Evolutionary conservation across 1,140 invertebrate species (phyloP).

Genomic region (Portunus trituberculatus): DNA sequence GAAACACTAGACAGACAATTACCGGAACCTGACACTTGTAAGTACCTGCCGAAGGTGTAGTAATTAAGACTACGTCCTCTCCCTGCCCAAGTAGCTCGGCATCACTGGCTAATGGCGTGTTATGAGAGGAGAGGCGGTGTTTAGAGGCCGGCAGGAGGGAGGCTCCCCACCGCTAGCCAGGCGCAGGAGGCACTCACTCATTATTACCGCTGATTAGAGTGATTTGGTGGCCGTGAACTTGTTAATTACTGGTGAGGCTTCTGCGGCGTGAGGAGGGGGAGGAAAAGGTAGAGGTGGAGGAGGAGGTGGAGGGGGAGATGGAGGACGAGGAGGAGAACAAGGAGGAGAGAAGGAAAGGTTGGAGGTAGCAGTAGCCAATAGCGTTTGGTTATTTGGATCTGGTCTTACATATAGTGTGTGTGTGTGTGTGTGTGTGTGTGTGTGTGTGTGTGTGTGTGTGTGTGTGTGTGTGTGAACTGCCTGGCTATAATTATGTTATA

Average conservation of each 20-base stretch:
- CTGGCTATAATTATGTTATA: too few relatives aligned
- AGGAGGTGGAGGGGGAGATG: too few relatives aligned
- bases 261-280: not conserved
- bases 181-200: not conserved
- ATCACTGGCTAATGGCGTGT: not conserved
- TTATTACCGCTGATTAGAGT: not conserved
- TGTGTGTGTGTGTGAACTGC: not conserved
- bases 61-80: not conserved
- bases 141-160: not conserved
- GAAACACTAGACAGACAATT: constrained; percentile 13
- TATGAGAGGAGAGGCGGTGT: not conserved
- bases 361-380: too few relatives aligned
- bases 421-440: constrained; percentile 3
- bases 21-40: not conserved
- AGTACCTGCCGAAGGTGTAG: not conserved
- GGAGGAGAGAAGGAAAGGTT: too few relatives aligned
- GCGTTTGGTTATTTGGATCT: too few relatives aligned
- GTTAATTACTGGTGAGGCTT: not conserved
- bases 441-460: constrained; percentile 17
- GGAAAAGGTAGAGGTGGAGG: not conserved
- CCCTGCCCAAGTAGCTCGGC: not conserved
- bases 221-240: constrained; percentile 5
- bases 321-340: too few relatives aligned
- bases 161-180: not conserved
- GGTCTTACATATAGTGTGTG: not conserved